phyloP scores from a whole-genome alignment of 1,140 invertebrate genomes.

The Leptinotarsa lineolata region DNA sequence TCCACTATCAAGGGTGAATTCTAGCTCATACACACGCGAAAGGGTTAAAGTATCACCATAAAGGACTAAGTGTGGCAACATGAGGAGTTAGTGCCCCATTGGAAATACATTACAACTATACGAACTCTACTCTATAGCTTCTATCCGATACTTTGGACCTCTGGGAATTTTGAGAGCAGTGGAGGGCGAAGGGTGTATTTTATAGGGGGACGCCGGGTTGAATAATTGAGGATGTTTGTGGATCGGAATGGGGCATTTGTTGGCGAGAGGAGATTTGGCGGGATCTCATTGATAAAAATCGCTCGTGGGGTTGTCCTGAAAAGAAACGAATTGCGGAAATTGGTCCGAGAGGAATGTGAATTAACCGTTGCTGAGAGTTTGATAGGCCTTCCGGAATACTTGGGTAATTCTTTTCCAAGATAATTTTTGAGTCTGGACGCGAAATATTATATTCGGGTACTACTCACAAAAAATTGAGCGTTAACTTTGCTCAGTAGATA shows the following conservation, averaged over 20 bases:
- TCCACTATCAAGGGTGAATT: conserved; percentile 12
- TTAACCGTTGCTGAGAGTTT: too few relatives aligned
- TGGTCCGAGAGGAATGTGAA: too few relatives aligned
- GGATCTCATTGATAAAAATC: neutral
- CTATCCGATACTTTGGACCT: conserved; percentile 5
- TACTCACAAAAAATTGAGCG: too few relatives aligned
- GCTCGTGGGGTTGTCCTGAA: too few relatives aligned
- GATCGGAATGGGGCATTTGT: neutral
- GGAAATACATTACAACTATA: conserved; percentile 20
- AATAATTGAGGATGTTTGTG: conserved; percentile 1
- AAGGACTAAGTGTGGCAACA: conserved; percentile 19
- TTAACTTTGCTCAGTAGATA: too few relatives aligned
- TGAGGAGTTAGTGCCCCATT: conserved; percentile 20
- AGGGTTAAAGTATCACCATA: conserved; percentile 26
- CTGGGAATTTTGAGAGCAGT: neutral
- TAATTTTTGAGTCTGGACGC: too few relatives aligned
- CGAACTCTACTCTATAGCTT: neutral
- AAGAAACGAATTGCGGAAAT: too few relatives aligned
- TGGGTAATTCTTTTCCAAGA: too few relatives aligned
- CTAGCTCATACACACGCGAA: conserved; percentile 10
- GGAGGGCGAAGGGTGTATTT: conserved; percentile 10
- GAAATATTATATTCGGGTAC: too few relatives aligned
- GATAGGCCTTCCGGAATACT: too few relatives aligned
- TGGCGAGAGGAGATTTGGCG: neutral
- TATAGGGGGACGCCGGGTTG: conserved; percentile 2